A percentile compares a stretch with the other conserved stretches of the same genome.
Conservation (phyloP, 1,140 invertebrate genomes). For the Alviniconcha marisindica region DNA sequence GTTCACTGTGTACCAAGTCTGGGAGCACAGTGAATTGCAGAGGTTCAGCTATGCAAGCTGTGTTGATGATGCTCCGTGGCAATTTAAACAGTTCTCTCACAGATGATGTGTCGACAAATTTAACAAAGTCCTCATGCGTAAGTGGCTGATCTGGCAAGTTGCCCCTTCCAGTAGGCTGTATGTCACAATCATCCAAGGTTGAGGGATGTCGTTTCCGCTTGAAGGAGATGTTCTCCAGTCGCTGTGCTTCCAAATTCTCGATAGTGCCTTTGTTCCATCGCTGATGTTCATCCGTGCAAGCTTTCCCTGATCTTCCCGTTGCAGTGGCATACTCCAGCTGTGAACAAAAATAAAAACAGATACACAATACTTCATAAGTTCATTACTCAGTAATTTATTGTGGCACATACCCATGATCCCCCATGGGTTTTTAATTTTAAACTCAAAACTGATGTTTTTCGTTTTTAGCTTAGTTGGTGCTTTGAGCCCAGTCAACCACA, state of each 20-base stretch:
- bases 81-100: background rate
- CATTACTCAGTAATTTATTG: no score
- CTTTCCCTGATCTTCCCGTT: background rate
- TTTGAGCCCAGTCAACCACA: no score
- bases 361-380: no score
- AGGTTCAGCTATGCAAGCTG: background rate
- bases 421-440: no score
- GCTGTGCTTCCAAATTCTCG: background rate
- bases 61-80: background rate
- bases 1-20: background rate
- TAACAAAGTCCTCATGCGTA: background rate
- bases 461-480: no score
- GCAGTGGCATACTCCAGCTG: constrained; percentile 2
- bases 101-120: background rate
- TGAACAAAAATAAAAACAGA: background rate
- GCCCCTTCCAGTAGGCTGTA: no score
- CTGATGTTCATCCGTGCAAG: background rate
- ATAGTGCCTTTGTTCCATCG: background rate
- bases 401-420: no score
- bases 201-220: background rate
- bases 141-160: background rate
- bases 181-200: background rate
- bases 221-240: background rate
- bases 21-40: no score
- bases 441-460: no score